Base-by-base conservation (phyloP, 2,888 invertebrate species). In the Lycia hirtaria region DNA sequence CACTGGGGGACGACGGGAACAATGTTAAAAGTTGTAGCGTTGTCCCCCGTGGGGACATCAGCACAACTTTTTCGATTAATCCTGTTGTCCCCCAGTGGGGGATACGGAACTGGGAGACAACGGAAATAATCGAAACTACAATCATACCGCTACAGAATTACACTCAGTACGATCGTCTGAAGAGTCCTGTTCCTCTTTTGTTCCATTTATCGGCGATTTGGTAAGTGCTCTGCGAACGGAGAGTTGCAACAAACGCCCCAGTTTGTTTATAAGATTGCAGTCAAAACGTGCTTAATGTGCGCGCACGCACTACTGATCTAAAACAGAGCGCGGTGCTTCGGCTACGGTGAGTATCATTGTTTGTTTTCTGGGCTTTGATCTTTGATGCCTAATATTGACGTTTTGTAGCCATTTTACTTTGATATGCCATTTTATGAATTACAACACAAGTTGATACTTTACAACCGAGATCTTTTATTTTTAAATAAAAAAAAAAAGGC, bases 221-320 rank as follows among this genome's bases (percentile, higher is more conserved):
- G 48, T 52, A 58, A 58, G 57, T 53, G 52, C 57, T 51, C 26
- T 28, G 51, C 37, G 56, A 50, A 51, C 33, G 38, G n/a, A n/a
- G n/a, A 48, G 56, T 47, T 52, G 51, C 47, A 47, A 41, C 56
- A 22, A 45, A 35, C 33, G 26, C n/a, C 38, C 28, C 4, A 20
- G 50, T 14, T 54, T 63, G 60, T 63, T 63, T 63, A 63, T 49
- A 47, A 52, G 48, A 57, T 48, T 54, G 50, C 58, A 62, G 56
- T 49, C 54, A 58, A 57, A 60, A 55, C 35, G 45, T 57, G 57
- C 51, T 56, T 59, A 51, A 59, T 53, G 53, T 56, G 54, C n/a
- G n/a, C n/a, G 59, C 59, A 60, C 54, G 49, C 48, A 51, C n/a
- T 56, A 32, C 57, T 59, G 51, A 57, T 55, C 51, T 52, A 60